Conservation (phyloP, 2,888 invertebrate genomes). For the Chrysolina oricalcia region DNA sequence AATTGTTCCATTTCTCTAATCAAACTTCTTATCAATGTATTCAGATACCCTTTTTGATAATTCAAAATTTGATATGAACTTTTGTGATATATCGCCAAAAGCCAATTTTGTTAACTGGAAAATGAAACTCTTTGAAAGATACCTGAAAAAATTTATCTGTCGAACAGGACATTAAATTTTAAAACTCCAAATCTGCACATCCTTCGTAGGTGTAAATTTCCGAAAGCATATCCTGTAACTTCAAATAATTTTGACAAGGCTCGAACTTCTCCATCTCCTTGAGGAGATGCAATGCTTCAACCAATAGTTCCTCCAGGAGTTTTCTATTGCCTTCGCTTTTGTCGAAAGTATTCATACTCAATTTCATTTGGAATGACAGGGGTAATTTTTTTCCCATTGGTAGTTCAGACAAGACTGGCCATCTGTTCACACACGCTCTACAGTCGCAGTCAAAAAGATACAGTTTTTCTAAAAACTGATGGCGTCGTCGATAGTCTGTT, state of each 20-base stretch:
- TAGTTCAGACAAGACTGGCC: conserved; percentile 34
- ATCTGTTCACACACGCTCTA: conserved; percentile 38
- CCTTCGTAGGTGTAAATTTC: conserved; percentile 31
- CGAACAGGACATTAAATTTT: not conserved
- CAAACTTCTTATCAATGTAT: too few relatives aligned
- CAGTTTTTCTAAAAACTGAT: conserved; percentile 18
- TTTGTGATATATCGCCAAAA: too few relatives aligned
- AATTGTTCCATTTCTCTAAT: not conserved
- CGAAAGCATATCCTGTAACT: conserved; percentile 28
- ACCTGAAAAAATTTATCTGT: too few relatives aligned
- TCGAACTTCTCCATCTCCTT: conserved; percentile 20
- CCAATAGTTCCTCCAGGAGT: conserved; percentile 22
- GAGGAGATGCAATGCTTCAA: conserved; percentile 12
- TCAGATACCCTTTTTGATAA: too few relatives aligned
- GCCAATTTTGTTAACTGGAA: too few relatives aligned
- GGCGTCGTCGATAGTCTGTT: conserved; percentile 23
- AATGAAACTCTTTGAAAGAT: too few relatives aligned
- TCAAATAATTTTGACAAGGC: conserved; percentile 34
- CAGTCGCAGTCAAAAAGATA: conserved; percentile 42
- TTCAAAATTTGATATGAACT: too few relatives aligned
- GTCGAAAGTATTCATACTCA: not conserved
- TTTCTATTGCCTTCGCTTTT: conserved; percentile 26
- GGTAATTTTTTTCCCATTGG: conserved; percentile 23
- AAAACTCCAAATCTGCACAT: conserved; percentile 33
- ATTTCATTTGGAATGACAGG: conserved; percentile 12